phyloP scores from a whole-genome alignment of 2,113 vertebrate genomes.

The Vanacampus margaritifer region DNA sequence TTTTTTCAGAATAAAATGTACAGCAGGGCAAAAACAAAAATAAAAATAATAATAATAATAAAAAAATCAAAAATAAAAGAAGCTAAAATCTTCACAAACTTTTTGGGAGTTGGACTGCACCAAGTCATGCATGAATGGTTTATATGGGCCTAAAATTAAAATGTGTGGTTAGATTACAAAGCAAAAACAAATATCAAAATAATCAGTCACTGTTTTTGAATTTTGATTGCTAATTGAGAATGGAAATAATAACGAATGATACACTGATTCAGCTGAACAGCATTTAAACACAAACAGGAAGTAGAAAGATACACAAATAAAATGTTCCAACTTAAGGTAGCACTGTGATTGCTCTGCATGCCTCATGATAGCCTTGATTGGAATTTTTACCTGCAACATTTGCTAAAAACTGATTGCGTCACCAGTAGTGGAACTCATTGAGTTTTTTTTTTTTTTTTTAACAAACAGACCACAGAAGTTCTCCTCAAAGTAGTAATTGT shows the following conservation, averaged over 20 bases:
- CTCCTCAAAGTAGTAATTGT: slow-evolving; percentile 30
- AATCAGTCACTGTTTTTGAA: neutral
- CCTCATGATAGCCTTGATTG: slow-evolving; percentile 51
- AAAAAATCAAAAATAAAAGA: too few relatives aligned
- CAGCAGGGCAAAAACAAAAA: too few relatives aligned
- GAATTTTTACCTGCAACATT: slow-evolving; percentile 29
- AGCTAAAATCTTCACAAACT: too few relatives aligned
- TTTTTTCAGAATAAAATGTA: too few relatives aligned
- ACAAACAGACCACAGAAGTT: slow-evolving; percentile 15
- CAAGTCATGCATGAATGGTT: too few relatives aligned
- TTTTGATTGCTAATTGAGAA: neutral
- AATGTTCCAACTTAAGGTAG: neutral
- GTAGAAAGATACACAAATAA: neutral
- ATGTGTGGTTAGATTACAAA: neutral
- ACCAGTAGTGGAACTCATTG: slow-evolving; percentile 20
- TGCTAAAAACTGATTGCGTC: neutral
- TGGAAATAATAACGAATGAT: neutral
- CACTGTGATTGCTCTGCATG: slow-evolving; percentile 24
- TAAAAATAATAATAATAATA: too few relatives aligned
- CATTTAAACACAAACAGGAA: neutral
- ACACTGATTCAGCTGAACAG: neutral
- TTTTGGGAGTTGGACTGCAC: too few relatives aligned
- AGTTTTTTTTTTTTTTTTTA: neutral
- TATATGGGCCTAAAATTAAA: too few relatives aligned
- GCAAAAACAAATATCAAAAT: neutral